Percentiles rank a stretch among this genome's conserved stretches.
phyloP scores from a whole-genome alignment of 2,113 vertebrate species.

The Tragelaphus scriptus region DNA sequence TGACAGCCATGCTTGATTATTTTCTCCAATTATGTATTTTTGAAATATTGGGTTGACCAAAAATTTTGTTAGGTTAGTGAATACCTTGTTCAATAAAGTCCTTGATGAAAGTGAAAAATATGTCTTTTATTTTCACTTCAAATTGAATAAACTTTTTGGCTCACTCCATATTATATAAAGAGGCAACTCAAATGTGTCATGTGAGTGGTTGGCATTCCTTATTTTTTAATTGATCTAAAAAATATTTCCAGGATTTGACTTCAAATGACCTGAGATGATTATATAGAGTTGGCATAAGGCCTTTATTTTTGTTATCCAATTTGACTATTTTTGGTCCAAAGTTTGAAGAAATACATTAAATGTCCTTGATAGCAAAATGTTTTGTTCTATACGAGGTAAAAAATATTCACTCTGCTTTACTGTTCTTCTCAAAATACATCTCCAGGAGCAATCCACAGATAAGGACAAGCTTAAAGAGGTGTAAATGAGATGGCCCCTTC shows the following conservation, averaged over 20 bases:
- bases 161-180: neutral
- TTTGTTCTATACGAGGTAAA: neutral
- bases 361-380: neutral
- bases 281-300: neutral
- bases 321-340: neutral
- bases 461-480: neutral
- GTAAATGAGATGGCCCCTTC: accelerated
- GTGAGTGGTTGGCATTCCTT: neutral
- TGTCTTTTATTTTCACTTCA: neutral
- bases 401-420: neutral
- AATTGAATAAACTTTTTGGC: neutral
- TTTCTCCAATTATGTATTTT: neutral
- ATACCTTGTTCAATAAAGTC: neutral
- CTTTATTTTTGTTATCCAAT: neutral
- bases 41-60: neutral
- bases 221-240: neutral
- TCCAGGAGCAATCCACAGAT: neutral
- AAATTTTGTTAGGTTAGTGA: neutral
- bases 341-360: neutral
- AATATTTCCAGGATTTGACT: neutral
- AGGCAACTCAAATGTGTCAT: neutral
- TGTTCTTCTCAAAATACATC: neutral
- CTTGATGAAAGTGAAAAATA: neutral
- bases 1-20: neutral
- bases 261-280: neutral